Evolutionary conservation across 1,140 invertebrate genomes (phyloP).

Genomic region (Drepana arcuata): DNA sequence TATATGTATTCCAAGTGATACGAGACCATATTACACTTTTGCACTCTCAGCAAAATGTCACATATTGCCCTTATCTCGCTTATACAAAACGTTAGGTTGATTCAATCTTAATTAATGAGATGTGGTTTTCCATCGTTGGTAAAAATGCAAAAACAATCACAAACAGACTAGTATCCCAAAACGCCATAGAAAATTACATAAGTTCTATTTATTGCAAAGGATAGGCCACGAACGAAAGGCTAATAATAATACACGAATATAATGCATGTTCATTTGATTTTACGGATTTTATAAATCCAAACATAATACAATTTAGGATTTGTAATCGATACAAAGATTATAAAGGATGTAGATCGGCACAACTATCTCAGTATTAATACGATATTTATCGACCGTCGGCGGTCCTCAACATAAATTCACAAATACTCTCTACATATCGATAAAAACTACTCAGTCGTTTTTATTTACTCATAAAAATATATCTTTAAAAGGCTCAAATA

Average conservation of each 20-base stretch:
- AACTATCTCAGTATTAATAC: constrained; percentile 67
- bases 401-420: constrained; percentile 62
- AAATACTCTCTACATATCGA: constrained; percentile 63
- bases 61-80: constrained; percentile 52
- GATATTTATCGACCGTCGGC: constrained; percentile 58
- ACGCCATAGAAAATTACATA: constrained; percentile 57
- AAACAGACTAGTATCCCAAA: constrained; percentile 68
- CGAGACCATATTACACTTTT: constrained; percentile 42
- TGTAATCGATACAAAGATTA: constrained; percentile 16
- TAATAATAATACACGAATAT: constrained; percentile 42
- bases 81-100: constrained; percentile 44
- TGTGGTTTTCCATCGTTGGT: constrained; percentile 55
- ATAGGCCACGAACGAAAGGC: constrained; percentile 59
- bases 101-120: constrained; percentile 64
- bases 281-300: constrained; percentile 66
- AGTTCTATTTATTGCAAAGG: constrained; percentile 52
- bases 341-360: constrained; percentile 55
- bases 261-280: constrained; percentile 54
- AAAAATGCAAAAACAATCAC: constrained; percentile 69
- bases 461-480: constrained; percentile 71
- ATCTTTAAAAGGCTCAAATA: constrained; percentile 70
- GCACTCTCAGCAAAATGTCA: constrained; percentile 56
- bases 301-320: constrained; percentile 44
- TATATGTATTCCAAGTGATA: too few relatives aligned
- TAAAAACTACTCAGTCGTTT: constrained; percentile 71